Percentiles rank a stretch among this genome's conserved stretches.
Evolutionary conservation across 2,888 invertebrate species (phyloP).

Genomic region (Lasioglossum marginatum): DNA sequence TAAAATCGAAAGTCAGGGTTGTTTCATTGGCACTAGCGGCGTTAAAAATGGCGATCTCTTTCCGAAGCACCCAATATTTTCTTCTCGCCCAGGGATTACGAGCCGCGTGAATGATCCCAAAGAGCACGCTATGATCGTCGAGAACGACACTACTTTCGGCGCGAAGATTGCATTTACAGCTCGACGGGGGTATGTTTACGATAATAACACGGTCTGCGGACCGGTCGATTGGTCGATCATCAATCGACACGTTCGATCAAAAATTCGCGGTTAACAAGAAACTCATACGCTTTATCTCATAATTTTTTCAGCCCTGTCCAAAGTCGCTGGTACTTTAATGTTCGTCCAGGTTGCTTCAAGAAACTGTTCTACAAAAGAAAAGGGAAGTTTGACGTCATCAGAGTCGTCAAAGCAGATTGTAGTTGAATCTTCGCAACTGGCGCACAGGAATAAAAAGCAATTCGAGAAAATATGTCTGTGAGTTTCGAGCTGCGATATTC

Average conservation of each 20-base stretch:
- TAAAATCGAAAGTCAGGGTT: not conserved
- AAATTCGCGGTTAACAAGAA: too few relatives aligned
- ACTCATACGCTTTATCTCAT: too few relatives aligned
- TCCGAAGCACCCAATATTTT: not conserved
- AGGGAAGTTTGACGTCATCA: not conserved
- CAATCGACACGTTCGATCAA: not conserved
- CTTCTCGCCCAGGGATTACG: not conserved
- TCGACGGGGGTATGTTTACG: not conserved
- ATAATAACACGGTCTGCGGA: not conserved
- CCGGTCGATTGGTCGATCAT: not conserved
- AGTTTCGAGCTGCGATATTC: not conserved
- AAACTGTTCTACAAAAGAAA: too few relatives aligned
- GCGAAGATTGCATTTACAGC: not conserved
- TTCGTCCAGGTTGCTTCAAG: too few relatives aligned
- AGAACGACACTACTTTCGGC: not conserved
- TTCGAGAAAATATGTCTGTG: not conserved
- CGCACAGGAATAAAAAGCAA: not conserved
- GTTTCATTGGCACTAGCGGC: not conserved
- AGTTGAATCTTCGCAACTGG: not conserved
- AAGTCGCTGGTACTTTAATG: too few relatives aligned
- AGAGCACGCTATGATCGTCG: not conserved
- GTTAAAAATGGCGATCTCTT: not conserved
- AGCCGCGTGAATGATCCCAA: not conserved
- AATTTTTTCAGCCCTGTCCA: too few relatives aligned
- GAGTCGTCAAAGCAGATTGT: not conserved